These are phyloP conservation scores for Peucedramus taeniatus DNA, from an alignment of 2,113 vertebrate genomes.

Conservation along the genomic window DNA sequence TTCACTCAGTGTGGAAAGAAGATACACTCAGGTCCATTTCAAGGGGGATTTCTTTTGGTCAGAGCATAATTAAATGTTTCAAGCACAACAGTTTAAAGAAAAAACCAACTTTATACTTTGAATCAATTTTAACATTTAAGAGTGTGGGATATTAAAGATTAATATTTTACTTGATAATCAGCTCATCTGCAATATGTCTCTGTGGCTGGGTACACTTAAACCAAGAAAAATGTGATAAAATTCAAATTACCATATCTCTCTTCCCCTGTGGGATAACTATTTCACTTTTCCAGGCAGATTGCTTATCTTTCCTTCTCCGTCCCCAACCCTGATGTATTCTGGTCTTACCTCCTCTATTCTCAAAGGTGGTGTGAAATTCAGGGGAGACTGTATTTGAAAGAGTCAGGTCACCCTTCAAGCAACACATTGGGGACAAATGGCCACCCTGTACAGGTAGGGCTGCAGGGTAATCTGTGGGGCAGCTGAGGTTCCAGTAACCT, in stretches of 20 bases:
- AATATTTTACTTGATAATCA: not conserved
- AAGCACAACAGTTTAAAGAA: not conserved
- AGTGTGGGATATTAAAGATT: not conserved
- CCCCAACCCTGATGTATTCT: not conserved
- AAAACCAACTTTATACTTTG: not conserved
- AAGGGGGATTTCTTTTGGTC: not conserved
- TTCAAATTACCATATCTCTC: not conserved
- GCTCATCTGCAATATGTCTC: not conserved
- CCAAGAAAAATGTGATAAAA: not conserved
- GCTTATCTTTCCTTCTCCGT: not conserved
- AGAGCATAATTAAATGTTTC: not conserved
- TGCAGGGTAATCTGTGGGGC: not conserved
- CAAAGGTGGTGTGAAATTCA: not conserved
- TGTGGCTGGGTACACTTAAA: not conserved
- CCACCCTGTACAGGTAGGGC: fast-evolving
- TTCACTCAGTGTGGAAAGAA: not conserved
- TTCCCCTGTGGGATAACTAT: not conserved
- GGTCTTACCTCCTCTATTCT: not conserved
- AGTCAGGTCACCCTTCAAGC: not conserved
- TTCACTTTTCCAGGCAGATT: not conserved
- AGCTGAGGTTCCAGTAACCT: not conserved
- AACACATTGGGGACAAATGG: fast-evolving
- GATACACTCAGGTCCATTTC: not conserved
- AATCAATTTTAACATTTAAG: not conserved
- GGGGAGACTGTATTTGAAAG: not conserved